Percentiles rank a stretch among this genome's conserved stretches.
These are phyloP conservation scores for Speoplatyrhinus poulsoni DNA, from an alignment of 2,113 vertebrate species.

Conservation along the genomic window DNA sequence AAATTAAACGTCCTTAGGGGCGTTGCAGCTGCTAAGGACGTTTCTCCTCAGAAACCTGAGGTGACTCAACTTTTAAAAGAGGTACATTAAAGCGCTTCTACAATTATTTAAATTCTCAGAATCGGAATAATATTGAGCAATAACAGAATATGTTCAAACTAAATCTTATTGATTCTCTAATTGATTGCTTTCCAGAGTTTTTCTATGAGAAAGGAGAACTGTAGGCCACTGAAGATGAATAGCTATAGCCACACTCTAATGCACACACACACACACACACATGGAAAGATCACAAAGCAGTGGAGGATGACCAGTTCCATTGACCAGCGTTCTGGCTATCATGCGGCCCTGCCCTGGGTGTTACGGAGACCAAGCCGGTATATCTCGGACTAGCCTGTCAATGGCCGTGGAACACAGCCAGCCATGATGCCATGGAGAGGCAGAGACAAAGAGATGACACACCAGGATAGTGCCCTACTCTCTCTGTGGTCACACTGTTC, in stretches of 20 bases:
- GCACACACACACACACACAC: constrained; percentile 16
- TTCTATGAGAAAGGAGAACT: constrained; percentile 16
- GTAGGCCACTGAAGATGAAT: constrained; percentile 23
- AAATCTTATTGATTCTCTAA: constrained; percentile 12
- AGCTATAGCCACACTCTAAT: constrained; percentile 34
- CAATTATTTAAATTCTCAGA: constrained; percentile 24
- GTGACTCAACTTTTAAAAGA: constrained; percentile 18
- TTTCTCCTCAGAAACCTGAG: constrained; percentile 19
- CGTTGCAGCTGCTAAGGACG: constrained; percentile 1
- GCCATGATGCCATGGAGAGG: constrained; percentile 3
- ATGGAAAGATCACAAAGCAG: constrained; percentile 48
- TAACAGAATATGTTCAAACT: constrained; percentile 23
- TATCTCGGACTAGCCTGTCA: constrained; percentile 32
- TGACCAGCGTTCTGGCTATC: constrained; percentile 63
- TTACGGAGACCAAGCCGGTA: constrained; percentile 51
- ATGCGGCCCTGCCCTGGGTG: constrained; percentile 59
- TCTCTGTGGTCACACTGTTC: not conserved
- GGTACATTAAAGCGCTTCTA: constrained; percentile 6
- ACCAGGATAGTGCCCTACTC: not conserved
- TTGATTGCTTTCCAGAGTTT: constrained; percentile 28
- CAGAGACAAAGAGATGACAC: constrained; percentile 29
- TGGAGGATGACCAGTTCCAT: constrained; percentile 47
- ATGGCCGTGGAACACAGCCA: too few relatives aligned
- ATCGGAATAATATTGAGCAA: constrained; percentile 15
- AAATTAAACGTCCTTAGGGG: constrained; percentile 10